phyloP scores from a whole-genome alignment of 2,888 invertebrate species.

The Hypolimnas misippus region DNA sequence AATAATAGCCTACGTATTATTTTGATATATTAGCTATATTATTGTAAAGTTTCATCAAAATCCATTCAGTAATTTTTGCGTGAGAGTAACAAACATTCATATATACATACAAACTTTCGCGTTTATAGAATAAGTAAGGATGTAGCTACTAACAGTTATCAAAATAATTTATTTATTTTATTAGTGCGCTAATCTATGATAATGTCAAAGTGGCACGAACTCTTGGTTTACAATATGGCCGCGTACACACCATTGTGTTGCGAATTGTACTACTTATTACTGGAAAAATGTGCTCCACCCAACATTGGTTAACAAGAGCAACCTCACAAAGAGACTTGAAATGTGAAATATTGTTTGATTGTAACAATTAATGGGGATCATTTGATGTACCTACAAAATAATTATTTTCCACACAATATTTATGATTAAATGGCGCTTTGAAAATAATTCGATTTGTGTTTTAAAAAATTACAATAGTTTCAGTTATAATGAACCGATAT shows the following conservation, averaged over 20 bases:
- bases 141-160: too few relatives aligned
- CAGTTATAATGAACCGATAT: not conserved
- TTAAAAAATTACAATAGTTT: not conserved
- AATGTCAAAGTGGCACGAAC: conserved; percentile 57
- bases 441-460: not conserved
- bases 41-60: too few relatives aligned
- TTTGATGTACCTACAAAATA: too few relatives aligned
- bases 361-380: not conserved
- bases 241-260: conserved; percentile 53
- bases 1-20: too few relatives aligned
- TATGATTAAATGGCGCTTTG: not conserved
- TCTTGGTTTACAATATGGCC: conserved; percentile 55
- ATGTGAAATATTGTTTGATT: not conserved
- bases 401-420: not conserved
- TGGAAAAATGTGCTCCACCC: conserved; percentile 35
- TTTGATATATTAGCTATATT: too few relatives aligned
- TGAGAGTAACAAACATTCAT: too few relatives aligned
- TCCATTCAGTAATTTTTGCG: too few relatives aligned
- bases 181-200: conserved; percentile 58
- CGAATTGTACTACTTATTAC: conserved; percentile 46
- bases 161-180: conserved; percentile 18
- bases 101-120: too few relatives aligned
- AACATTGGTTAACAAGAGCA: conserved; percentile 16
- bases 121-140: too few relatives aligned
- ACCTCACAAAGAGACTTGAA: conserved; percentile 1